A percentile compares a stretch with the other conserved stretches of the same genome.
Evolutionary conservation across 2,888 invertebrate species (phyloP).

Genomic region (Lutraria lutraria): DNA sequence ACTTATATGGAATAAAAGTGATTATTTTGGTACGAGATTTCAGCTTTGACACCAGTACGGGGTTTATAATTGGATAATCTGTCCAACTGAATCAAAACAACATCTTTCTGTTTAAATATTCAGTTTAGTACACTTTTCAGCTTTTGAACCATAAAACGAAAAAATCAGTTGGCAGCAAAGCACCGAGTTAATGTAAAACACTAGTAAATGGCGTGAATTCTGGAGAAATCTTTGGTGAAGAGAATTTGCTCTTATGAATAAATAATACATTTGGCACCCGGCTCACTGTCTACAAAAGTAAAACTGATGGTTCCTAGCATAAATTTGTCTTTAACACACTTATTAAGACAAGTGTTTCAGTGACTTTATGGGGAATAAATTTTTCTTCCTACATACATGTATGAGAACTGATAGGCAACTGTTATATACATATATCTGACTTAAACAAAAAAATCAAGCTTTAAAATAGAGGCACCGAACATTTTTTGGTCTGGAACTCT

Average conservation of each 20-base stretch:
- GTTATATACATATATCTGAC: no score
- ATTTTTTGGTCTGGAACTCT: no score
- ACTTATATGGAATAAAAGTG: not conserved
- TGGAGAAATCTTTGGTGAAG: not conserved
- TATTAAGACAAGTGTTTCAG: no score
- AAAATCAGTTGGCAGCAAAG: not conserved
- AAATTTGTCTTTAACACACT: no score
- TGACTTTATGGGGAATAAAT: no score
- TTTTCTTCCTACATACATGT: no score
- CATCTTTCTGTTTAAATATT: not conserved
- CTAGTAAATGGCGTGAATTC: not conserved
- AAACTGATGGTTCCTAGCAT: no score
- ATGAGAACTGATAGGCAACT: no score
- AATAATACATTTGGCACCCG: conserved; percentile 1
- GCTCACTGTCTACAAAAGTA: not conserved
- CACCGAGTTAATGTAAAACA: not conserved
- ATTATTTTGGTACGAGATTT: not conserved
- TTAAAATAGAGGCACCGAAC: no score
- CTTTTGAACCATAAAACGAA: not conserved
- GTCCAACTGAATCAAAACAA: not conserved
- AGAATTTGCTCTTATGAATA: conserved; percentile 11
- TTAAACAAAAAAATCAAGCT: no score
- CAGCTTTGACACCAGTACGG: not conserved
- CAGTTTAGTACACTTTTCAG: not conserved
- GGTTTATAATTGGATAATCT: not conserved